Conservation (phyloP, 2,797 vertebrate genomes). For the Scyliorhinus canicula region DNA sequence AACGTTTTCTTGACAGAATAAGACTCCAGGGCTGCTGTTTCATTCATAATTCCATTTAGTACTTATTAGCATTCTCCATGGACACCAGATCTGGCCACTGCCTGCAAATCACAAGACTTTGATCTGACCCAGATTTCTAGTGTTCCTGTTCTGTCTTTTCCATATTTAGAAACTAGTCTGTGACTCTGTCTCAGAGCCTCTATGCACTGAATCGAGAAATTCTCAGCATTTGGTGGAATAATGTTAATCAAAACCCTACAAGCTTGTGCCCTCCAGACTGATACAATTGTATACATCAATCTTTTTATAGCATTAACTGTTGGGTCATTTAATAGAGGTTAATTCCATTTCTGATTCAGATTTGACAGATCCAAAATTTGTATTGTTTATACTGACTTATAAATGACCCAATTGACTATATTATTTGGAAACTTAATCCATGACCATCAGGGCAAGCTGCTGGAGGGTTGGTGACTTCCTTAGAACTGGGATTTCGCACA, state of each 20-base stretch:
- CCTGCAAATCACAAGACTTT: constrained; percentile 20
- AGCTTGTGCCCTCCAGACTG: background rate
- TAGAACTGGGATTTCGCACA: background rate
- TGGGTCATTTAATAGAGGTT: background rate
- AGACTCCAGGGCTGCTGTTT: background rate
- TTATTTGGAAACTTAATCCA: background rate
- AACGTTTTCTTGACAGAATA: constrained; percentile 2
- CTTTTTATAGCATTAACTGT: background rate
- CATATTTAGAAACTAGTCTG: constrained; percentile 20
- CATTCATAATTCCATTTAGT: constrained; percentile 16
- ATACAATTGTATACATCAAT: background rate
- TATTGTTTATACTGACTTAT: background rate
- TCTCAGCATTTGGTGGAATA: background rate
- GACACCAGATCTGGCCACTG: background rate
- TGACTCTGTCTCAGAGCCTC: background rate
- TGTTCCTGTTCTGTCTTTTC: constrained; percentile 2
- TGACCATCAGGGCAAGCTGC: background rate
- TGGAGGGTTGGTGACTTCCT: background rate
- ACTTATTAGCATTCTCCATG: constrained; percentile 17
- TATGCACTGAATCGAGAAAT: background rate
- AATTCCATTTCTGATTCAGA: background rate
- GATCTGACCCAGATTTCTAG: constrained; percentile 12
- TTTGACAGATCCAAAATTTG: background rate
- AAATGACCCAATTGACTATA: background rate
- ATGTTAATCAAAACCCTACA: background rate